Conservation (phyloP, 2,888 invertebrate genomes). For the Cetonia aurata region DNA sequence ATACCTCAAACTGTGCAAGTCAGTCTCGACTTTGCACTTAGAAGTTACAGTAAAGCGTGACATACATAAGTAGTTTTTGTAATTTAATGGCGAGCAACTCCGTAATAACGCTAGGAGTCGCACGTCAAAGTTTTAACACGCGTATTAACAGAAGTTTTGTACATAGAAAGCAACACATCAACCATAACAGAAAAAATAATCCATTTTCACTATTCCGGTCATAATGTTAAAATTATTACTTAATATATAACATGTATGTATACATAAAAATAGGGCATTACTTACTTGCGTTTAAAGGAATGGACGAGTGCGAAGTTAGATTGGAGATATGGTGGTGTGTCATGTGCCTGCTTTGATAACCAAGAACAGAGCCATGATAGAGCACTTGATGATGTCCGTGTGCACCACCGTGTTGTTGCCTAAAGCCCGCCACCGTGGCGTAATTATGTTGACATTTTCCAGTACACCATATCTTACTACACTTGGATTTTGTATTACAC, state of each 20-base stretch:
- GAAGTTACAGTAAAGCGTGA: neutral
- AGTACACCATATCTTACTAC: constrained; percentile 13
- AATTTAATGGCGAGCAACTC: constrained; percentile 1
- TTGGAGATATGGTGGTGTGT: constrained; percentile 61
- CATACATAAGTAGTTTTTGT: constrained; percentile 6
- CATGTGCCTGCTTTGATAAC: constrained; percentile 63
- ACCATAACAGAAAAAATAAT: neutral
- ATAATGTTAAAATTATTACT: too few relatives aligned
- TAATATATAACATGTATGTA: neutral
- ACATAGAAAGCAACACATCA: neutral
- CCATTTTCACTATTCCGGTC: too few relatives aligned
- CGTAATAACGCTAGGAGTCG: neutral
- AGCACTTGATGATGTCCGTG: constrained; percentile 64
- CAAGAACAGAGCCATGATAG: constrained; percentile 63
- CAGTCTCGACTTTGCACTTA: constrained; percentile 3
- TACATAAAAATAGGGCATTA: constrained; percentile 44
- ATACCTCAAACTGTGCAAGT: too few relatives aligned
- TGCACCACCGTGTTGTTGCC: constrained; percentile 63
- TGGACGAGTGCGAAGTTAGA: constrained; percentile 58
- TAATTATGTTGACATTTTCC: constrained; percentile 21
- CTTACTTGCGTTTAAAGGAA: constrained; percentile 66
- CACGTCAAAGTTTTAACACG: constrained; percentile 1
- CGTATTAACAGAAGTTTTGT: neutral
- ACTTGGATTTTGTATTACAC: too few relatives aligned
- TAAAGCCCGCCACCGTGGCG: constrained; percentile 65